phyloP scores from a whole-genome alignment of 2,888 invertebrate genomes.

The Aphidius colemani region DNA sequence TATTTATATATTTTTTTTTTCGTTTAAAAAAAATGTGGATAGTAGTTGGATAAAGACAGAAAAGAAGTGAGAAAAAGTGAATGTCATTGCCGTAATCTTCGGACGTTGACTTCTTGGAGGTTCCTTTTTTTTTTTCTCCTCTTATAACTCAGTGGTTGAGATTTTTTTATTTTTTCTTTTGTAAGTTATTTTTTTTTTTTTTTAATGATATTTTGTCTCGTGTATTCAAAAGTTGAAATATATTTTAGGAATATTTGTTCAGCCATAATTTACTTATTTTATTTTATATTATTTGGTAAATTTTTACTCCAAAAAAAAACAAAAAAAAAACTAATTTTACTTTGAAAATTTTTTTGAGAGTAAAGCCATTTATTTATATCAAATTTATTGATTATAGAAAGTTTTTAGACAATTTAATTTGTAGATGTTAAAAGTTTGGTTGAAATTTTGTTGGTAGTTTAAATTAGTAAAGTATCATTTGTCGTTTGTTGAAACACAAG shows the following conservation, averaged over 20 bases:
- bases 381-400: slow-evolving; percentile 15
- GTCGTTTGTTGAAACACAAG: slow-evolving; percentile 51
- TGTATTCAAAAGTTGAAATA: too few relatives aligned
- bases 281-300: too few relatives aligned
- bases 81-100: slow-evolving; percentile 61
- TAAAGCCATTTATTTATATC: too few relatives aligned
- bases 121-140: slow-evolving; percentile 40
- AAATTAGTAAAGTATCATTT: slow-evolving; percentile 53
- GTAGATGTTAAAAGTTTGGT: slow-evolving; percentile 9
- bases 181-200: slow-evolving; percentile 7
- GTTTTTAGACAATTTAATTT: slow-evolving; percentile 27
- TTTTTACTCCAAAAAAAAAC: too few relatives aligned
- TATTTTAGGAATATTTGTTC: too few relatives aligned
- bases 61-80: slow-evolving; percentile 57
- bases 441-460: slow-evolving; percentile 42
- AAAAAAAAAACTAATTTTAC: too few relatives aligned
- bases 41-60: slow-evolving; percentile 7
- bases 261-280: too few relatives aligned
- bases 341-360: too few relatives aligned
- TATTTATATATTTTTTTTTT: slow-evolving; percentile 30
- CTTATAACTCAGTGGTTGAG: slow-evolving; percentile 37
- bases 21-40: slow-evolving; percentile 38
- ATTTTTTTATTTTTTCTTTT: slow-evolving; percentile 18
- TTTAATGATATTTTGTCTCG: slow-evolving; percentile 1
- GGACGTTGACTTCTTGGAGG: slow-evolving; percentile 57